Base-by-base conservation (phyloP, 1,140 invertebrate species). In the Drosophila fuyamai region DNA sequence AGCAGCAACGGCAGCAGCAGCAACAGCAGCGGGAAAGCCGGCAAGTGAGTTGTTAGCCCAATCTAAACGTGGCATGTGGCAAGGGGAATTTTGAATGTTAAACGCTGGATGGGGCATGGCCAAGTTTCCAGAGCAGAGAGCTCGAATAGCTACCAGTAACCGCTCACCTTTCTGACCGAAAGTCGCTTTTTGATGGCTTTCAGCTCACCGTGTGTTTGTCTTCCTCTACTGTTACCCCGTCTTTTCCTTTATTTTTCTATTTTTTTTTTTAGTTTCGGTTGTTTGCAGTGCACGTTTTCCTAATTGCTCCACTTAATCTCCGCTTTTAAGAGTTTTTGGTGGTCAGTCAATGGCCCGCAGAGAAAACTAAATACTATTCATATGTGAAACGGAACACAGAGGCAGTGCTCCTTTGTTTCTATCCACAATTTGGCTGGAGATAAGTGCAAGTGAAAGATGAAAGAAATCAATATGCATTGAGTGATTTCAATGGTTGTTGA, bases 261-360 rank as follows among this genome's bases (percentile, higher is more conserved):
- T 56, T 59, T 51, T 43, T 16, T 46, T 73, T 54, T 55, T 23
- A 43, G 61, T 38, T 72, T 40, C 61, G 40, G 44, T 51, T 79
- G 66, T 70, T 79, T 48, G 29, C 60, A 43, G 51, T 77, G 73
- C 79, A 73, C 66, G 60, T 66, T 76, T 71, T 81, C 66, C 76
- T 88, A 86, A 86, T 86, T 86, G 78, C 68, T 79, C 56, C 60
- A 72, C 57, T 88, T 82, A 88, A 81, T 82, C 79, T 84, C 56
- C 67, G 57, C 55, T 78, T 65, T 84, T 73, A 76, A 76, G 66
- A 43, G 32, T 63, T 67, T 82, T 58, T 8, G 65, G 51, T 73
- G 59, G 70, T 75, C 65, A 76, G 79, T 71, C 79, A 86, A 79
- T 79, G 79, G 79, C 78, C 82, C 48, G 48, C 53, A 76, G 75